Conservation (phyloP, 2,797 vertebrate species). For the Enteromius afrohamiltoni region DNA sequence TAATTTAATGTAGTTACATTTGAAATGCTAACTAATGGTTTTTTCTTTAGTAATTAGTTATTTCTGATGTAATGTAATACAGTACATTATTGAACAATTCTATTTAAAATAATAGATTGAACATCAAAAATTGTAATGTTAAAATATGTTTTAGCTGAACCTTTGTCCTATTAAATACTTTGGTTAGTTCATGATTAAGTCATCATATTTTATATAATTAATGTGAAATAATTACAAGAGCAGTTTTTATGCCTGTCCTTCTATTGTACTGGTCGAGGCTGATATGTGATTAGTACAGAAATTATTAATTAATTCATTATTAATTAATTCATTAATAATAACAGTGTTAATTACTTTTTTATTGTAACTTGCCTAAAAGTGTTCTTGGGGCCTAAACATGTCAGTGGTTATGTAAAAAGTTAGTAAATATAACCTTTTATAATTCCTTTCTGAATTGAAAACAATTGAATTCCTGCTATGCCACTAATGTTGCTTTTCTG, state of each 20-base stretch:
- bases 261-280: not conserved
- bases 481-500: slow-evolving; percentile 14
- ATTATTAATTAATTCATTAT: too few species aligned
- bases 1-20: not conserved
- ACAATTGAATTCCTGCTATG: not conserved
- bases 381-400: not conserved
- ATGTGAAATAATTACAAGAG: not conserved
- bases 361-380: not conserved
- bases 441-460: not conserved
- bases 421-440: not conserved
- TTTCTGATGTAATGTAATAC: not conserved
- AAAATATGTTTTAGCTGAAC: not conserved
- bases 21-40: not conserved
- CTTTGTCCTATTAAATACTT: not conserved
- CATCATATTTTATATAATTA: not conserved
- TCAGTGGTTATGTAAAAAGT: too few species aligned
- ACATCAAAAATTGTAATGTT: not conserved
- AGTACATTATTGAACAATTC: not conserved
- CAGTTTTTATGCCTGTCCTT: not conserved
- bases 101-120: not conserved
- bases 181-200: not conserved
- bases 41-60: not conserved
- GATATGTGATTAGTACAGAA: not conserved
- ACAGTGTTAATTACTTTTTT: not conserved
- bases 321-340: too few species aligned